A percentile compares a stretch with the other conserved stretches of the same genome.
Conservation (phyloP, 2,113 vertebrate genomes). For the Onychostruthus taczanowskii region DNA sequence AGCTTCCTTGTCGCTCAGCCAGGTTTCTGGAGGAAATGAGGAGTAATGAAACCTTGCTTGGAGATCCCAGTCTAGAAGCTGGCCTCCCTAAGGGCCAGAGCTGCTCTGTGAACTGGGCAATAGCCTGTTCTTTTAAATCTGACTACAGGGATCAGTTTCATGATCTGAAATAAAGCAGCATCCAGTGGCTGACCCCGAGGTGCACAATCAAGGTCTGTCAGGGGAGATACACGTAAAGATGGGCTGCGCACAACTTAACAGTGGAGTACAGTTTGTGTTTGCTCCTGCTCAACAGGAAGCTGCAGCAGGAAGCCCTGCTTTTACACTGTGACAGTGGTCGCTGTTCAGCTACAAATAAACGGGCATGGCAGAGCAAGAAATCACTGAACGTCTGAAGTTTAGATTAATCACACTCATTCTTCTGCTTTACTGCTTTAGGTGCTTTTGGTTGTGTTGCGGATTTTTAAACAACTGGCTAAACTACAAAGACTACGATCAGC, state of each 20-base stretch:
- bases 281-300: neutral
- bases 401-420: neutral
- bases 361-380: neutral
- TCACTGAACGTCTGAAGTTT: rapidly evolving
- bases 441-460: neutral
- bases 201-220: conserved; percentile 17
- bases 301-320: neutral
- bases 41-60: neutral
- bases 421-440: neutral
- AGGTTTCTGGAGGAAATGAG: neutral
- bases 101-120: neutral
- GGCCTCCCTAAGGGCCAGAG: neutral
- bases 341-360: neutral
- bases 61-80: neutral
- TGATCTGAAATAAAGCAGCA: neutral
- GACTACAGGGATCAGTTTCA: conserved; percentile 2
- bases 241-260: neutral
- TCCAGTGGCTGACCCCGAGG: neutral
- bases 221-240: neutral
- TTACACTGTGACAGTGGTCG: neutral
- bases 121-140: neutral
- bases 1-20: neutral
- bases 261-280: neutral
- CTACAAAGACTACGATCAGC: neutral
- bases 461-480: neutral